Conservation (phyloP, 2,113 vertebrate species). For the Aptenodytes patagonicus region DNA sequence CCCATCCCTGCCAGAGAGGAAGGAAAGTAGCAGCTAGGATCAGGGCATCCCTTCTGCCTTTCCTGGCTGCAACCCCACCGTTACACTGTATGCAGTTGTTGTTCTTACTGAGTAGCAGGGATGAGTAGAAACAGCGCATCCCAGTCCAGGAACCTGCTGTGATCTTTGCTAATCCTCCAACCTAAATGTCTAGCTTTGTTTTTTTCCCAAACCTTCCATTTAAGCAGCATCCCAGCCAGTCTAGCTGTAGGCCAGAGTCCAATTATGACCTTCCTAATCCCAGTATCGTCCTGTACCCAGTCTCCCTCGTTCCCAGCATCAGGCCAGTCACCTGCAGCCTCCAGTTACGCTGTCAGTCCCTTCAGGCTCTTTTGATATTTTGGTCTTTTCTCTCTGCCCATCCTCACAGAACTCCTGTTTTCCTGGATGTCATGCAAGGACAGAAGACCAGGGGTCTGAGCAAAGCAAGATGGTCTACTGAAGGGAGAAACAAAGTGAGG, state of each 20-base stretch:
- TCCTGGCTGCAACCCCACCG: background rate
- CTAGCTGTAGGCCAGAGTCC: background rate
- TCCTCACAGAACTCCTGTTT: background rate
- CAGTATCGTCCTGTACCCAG: rapidly evolving
- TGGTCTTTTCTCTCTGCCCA: background rate
- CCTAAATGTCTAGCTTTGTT: background rate
- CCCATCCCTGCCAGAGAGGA: rapidly evolving
- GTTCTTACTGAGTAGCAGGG: background rate
- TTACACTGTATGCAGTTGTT: background rate
- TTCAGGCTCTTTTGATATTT: background rate
- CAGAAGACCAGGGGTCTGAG: background rate
- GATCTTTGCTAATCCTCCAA: background rate
- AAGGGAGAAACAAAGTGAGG: background rate
- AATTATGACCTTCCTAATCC: background rate
- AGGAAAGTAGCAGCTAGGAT: background rate
- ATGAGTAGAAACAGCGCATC: background rate
- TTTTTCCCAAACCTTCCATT: background rate
- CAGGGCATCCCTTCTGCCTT: background rate
- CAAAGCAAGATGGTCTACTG: background rate
- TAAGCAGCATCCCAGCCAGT: background rate
- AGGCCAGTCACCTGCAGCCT: background rate
- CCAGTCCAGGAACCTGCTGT: background rate
- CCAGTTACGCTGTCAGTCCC: background rate
- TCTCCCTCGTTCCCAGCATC: background rate
- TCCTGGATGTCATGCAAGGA: background rate